Evolutionary conservation across 1,140 invertebrate species (phyloP).

Genomic region (Halesus radiatus): DNA sequence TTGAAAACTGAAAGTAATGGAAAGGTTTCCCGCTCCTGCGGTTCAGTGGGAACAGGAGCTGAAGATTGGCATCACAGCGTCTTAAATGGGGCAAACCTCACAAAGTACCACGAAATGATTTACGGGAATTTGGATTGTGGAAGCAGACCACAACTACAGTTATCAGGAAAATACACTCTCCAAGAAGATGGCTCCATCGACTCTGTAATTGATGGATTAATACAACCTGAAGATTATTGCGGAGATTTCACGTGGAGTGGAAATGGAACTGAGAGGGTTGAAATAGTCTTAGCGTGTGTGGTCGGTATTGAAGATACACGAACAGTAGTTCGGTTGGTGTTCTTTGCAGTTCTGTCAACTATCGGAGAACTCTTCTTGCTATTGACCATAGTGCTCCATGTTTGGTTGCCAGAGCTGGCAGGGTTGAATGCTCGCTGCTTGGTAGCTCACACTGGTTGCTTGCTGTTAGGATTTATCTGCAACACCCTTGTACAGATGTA

Average conservation of each 20-base stretch:
- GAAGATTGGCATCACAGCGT: conserved; percentile 30
- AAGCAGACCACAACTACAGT: not conserved
- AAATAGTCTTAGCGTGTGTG: conserved; percentile 33
- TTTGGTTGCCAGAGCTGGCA: conserved; percentile 45
- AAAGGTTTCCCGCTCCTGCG: conserved; percentile 5
- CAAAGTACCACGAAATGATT: conserved; percentile 18
- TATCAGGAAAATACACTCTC: conserved; percentile 32
- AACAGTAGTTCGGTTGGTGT: not conserved
- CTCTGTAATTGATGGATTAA: conserved; percentile 35
- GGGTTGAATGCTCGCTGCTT: conserved; percentile 27
- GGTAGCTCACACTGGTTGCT: conserved; percentile 32
- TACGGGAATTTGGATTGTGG: conserved; percentile 4
- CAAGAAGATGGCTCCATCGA: conserved; percentile 28
- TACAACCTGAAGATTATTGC: conserved; percentile 34
- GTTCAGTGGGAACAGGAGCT: not conserved
- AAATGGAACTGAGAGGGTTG: not conserved
- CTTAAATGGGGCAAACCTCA: conserved; percentile 7
- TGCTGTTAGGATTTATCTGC: conserved; percentile 36
- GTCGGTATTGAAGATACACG: not conserved
- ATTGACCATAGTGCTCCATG: conserved; percentile 22
- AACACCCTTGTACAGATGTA: not conserved
- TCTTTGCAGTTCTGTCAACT: conserved; percentile 6
- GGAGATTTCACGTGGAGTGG: conserved; percentile 27
- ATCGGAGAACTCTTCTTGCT: conserved; percentile 7
- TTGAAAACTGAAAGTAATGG: not conserved